Conservation (phyloP, 2,888 invertebrate species). For the Drosophila emarginata region DNA sequence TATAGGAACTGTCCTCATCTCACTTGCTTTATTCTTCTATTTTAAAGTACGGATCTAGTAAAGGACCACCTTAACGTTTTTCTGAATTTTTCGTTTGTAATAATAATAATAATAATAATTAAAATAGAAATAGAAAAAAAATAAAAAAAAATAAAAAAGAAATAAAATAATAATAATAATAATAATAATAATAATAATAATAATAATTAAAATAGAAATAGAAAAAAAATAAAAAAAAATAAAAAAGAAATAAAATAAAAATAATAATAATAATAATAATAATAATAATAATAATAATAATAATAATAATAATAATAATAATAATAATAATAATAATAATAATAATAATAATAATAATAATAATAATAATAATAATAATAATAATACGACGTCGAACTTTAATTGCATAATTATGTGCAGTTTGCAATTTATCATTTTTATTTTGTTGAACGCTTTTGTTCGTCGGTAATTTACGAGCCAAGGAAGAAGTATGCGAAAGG, state of each 20-base stretch:
- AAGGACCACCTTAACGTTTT: too few relatives aligned
- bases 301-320: constrained; percentile 65
- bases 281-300: constrained; percentile 67
- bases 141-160: too few relatives aligned
- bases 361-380: constrained; percentile 66
- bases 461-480: constrained; percentile 65
- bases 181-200: constrained; percentile 65
- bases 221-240: constrained; percentile 61
- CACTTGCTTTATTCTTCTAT: too few relatives aligned
- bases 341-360: constrained; percentile 43
- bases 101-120: too few relatives aligned
- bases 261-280: constrained; percentile 61
- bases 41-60: too few relatives aligned
- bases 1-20: too few relatives aligned
- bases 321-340: constrained; percentile 63
- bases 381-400: constrained; percentile 79
- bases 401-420: constrained; percentile 83
- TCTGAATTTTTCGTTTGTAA: too few relatives aligned
- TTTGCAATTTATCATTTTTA: constrained; percentile 83
- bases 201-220: constrained; percentile 63
- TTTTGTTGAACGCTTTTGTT: constrained; percentile 77
- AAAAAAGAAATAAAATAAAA: constrained; percentile 60
- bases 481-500: constrained; percentile 4
- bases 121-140: too few relatives aligned
- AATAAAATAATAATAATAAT: constrained; percentile 56